Conservation (phyloP, 2,797 vertebrate species). For the Amblyraja radiata region DNA sequence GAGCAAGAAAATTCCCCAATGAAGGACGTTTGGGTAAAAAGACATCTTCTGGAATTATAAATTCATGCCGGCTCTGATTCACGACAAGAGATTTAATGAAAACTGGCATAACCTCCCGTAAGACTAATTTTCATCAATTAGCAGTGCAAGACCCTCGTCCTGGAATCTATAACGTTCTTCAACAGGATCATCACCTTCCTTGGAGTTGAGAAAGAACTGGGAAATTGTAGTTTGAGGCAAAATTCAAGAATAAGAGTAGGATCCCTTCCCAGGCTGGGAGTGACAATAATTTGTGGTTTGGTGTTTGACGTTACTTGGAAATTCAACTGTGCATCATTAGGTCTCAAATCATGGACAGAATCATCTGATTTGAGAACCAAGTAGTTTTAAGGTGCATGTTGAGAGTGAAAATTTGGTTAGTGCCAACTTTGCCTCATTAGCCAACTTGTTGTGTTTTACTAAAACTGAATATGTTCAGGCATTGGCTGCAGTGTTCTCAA, state of each 20-base stretch:
- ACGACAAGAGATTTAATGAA: not conserved
- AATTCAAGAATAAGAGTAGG: not conserved
- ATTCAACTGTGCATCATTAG: not conserved
- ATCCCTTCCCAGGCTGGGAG: not conserved
- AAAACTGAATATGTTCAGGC: too few relatives aligned
- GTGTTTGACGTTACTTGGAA: not conserved
- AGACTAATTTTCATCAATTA: not conserved
- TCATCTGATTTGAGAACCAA: not conserved
- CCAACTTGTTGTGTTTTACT: too few relatives aligned
- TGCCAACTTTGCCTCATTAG: too few relatives aligned
- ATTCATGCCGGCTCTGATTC: not conserved
- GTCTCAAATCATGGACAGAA: not conserved
- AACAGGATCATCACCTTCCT: not conserved
- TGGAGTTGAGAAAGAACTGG: not conserved
- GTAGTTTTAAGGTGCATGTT: not conserved
- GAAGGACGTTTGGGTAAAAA: not conserved
- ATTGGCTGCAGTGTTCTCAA: too few relatives aligned
- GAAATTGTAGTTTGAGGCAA: not conserved
- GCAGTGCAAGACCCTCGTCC: not conserved
- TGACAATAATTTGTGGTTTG: not conserved
- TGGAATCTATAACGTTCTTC: not conserved
- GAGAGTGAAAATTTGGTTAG: not conserved
- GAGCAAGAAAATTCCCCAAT: not conserved
- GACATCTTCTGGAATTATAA: not conserved
- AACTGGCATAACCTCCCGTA: not conserved